These are phyloP conservation scores for Clistopyga incitator DNA, from an alignment of 2,888 invertebrate species.

Conservation along the genomic window DNA sequence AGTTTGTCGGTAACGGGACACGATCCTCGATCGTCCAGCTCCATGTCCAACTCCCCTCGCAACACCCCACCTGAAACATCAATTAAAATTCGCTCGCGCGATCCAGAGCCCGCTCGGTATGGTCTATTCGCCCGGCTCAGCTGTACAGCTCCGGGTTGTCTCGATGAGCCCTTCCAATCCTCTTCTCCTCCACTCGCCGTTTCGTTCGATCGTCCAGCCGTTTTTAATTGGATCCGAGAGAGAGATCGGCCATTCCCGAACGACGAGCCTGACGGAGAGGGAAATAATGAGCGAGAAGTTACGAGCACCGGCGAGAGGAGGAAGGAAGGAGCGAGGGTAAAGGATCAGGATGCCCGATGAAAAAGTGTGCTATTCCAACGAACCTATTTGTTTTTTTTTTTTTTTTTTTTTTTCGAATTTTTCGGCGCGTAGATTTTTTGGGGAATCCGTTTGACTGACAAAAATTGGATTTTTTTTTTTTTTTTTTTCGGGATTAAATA, in stretches of 20 bases:
- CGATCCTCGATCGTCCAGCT: constrained; percentile 40
- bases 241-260: constrained; percentile 64
- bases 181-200: constrained; percentile 68
- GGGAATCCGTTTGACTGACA: neutral
- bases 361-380: too few species aligned
- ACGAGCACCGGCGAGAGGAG: neutral
- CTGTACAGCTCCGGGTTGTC: constrained; percentile 38
- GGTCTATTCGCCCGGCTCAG: constrained; percentile 76
- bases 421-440: neutral
- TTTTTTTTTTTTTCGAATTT: neutral
- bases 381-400: too few species aligned
- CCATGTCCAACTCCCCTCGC: constrained; percentile 16
- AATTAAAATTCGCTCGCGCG: constrained; percentile 81
- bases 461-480: neutral
- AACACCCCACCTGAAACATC: constrained; percentile 78
- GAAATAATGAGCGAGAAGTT: constrained; percentile 68
- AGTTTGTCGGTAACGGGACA: constrained; percentile 8
- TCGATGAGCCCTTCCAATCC: constrained; percentile 44
- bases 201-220: constrained; percentile 80
- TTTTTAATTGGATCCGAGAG: constrained; percentile 83
- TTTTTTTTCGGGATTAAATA: too few species aligned
- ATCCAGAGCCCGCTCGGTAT: constrained; percentile 73
- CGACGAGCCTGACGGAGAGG: constrained; percentile 57
- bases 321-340: neutral
- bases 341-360: neutral